Evolutionary conservation across 2,113 vertebrate species (phyloP).

Genomic region (Oenanthe oenanthe): DNA sequence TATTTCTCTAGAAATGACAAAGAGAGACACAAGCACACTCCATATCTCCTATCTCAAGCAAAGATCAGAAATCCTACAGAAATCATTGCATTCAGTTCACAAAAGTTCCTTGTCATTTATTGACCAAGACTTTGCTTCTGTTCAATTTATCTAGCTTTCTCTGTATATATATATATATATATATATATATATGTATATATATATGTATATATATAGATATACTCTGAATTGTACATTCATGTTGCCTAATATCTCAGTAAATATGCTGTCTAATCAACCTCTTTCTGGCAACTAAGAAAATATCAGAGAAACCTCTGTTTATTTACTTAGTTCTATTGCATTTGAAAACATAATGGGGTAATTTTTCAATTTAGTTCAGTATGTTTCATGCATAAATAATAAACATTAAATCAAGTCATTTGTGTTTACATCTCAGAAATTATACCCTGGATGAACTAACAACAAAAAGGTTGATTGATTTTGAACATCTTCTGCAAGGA

Average conservation of each 20-base stretch:
- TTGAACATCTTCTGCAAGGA: not conserved
- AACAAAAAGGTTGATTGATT: not conserved
- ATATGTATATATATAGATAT: too few relatives aligned
- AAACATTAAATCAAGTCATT: not conserved
- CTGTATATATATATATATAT: not conserved
- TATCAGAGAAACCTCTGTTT: not conserved
- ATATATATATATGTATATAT: too few relatives aligned
- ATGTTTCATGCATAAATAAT: not conserved
- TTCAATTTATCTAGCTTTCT: not conserved
- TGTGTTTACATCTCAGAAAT: not conserved
- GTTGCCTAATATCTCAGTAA: not conserved
- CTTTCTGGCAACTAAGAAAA: not conserved
- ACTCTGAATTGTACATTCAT: too few relatives aligned
- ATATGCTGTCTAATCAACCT: not conserved
- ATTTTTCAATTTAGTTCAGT: not conserved
- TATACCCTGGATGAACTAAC: not conserved
- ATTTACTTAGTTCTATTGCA: slow-evolving; percentile 16
- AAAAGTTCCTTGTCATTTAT: not conserved
- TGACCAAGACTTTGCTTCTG: not conserved
- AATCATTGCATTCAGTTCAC: not conserved
- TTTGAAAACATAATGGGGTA: not conserved
- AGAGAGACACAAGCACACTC: not conserved
- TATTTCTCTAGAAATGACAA: not conserved
- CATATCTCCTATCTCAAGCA: not conserved
- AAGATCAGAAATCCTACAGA: not conserved